Conservation (phyloP, 2,113 vertebrate genomes). For the Carassius carassius region DNA sequence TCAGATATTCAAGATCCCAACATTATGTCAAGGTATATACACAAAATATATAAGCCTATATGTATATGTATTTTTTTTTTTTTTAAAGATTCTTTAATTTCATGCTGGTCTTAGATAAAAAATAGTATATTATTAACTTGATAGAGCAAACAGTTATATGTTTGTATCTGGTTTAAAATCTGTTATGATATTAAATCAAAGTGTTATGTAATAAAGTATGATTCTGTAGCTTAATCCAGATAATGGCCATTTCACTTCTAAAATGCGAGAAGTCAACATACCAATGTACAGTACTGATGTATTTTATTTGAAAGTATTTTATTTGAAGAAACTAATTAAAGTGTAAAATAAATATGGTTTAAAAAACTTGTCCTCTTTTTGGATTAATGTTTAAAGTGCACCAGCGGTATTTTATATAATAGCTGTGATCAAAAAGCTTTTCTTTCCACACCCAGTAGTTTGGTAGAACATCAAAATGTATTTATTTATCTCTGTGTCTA, state of each 20-base stretch:
- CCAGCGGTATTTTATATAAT: neutral
- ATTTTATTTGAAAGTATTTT: too few species aligned
- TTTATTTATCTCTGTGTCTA: neutral
- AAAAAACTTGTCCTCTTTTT: neutral
- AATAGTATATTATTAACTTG: neutral
- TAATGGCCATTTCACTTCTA: neutral
- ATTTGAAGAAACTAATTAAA: neutral
- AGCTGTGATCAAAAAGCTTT: neutral
- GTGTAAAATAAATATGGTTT: neutral
- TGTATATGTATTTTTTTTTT: neutral
- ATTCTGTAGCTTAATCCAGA: conserved; percentile 1
- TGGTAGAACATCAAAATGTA: neutral
- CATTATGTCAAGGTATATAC: neutral
- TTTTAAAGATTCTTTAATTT: neutral
- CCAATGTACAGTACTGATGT: neutral
- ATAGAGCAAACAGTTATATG: neutral
- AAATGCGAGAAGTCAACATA: neutral
- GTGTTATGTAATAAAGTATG: neutral
- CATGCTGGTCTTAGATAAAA: neutral
- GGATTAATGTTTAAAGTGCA: neutral
- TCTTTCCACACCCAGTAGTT: neutral
- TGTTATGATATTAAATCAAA: neutral
- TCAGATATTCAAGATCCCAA: neutral
- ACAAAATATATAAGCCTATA: neutral
- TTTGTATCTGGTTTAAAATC: neutral